These are phyloP conservation scores for Cephus pygmeus DNA, from an alignment of 2,888 invertebrate genomes.

Conservation along the genomic window DNA sequence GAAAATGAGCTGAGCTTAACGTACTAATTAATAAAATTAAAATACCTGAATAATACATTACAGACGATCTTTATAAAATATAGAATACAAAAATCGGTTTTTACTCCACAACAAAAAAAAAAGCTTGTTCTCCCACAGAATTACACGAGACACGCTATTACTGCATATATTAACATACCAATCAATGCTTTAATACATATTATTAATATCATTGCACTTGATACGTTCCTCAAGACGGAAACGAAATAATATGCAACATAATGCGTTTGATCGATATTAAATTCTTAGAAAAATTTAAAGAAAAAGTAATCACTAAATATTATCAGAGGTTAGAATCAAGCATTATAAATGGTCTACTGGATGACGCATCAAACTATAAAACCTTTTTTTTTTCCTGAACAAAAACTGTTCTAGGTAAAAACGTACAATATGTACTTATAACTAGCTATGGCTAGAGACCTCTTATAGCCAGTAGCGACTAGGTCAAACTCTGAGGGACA, in stretches of 20 bases:
- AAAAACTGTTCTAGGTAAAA: background rate
- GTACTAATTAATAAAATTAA: background rate
- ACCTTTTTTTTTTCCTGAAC: background rate
- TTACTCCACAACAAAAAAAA: background rate
- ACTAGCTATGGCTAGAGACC: background rate
- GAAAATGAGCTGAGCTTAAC: background rate
- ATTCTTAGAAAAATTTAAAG: background rate
- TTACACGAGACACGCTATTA: background rate
- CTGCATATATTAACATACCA: background rate
- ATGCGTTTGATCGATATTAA: background rate
- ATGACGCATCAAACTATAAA: background rate
- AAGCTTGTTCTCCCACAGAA: background rate
- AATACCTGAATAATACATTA: background rate
- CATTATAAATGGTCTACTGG: background rate
- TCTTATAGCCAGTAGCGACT: conserved; percentile 18
- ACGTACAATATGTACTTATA: background rate
- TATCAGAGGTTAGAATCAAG: background rate
- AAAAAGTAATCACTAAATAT: background rate
- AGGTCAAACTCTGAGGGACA: conserved; percentile 41
- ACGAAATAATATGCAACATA: background rate
- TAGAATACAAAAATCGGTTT: background rate
- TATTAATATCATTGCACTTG: background rate
- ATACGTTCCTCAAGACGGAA: background rate
- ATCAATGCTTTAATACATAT: background rate
- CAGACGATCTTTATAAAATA: background rate